These are phyloP conservation scores for Lycaena phlaeas DNA, from an alignment of 2,888 invertebrate species.

Conservation along the genomic window DNA sequence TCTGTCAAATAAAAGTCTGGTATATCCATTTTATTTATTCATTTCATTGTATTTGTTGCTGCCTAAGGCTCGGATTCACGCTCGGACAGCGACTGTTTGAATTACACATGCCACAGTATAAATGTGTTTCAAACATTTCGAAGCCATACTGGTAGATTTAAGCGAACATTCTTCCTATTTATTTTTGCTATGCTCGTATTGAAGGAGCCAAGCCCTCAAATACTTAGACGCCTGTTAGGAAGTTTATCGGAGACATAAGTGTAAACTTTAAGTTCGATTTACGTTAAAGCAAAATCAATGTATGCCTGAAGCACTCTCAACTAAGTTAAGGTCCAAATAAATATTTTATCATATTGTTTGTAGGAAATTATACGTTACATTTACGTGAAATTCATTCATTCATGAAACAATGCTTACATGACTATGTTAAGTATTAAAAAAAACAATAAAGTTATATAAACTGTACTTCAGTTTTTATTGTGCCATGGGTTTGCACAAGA, in stretches of 20 bases:
- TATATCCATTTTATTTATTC: neutral
- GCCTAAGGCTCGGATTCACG: neutral
- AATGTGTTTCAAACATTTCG: neutral
- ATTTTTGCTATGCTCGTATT: neutral
- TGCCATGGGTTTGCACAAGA: too few relatives aligned
- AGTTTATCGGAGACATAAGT: conserved; percentile 17
- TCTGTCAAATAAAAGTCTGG: too few relatives aligned
- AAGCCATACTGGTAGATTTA: neutral
- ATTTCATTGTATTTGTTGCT: neutral
- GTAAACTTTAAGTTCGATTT: conserved; percentile 19
- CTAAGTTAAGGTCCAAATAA: conserved; percentile 15
- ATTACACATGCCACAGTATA: neutral
- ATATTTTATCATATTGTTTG: neutral
- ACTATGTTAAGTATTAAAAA: too few relatives aligned
- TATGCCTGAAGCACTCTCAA: conserved; percentile 25
- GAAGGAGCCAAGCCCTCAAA: conserved; percentile 5
- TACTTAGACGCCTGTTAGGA: conserved; percentile 16
- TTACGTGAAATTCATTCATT: too few relatives aligned
- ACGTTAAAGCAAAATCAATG: conserved; percentile 23
- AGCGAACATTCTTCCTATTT: neutral
- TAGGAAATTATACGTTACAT: too few relatives aligned
- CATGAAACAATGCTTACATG: neutral
- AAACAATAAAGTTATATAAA: too few relatives aligned
- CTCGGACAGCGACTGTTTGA: neutral
- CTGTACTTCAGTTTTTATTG: too few relatives aligned